These are phyloP conservation scores for Merluccius polli DNA, from an alignment of 2,797 vertebrate genomes.

Conservation along the genomic window DNA sequence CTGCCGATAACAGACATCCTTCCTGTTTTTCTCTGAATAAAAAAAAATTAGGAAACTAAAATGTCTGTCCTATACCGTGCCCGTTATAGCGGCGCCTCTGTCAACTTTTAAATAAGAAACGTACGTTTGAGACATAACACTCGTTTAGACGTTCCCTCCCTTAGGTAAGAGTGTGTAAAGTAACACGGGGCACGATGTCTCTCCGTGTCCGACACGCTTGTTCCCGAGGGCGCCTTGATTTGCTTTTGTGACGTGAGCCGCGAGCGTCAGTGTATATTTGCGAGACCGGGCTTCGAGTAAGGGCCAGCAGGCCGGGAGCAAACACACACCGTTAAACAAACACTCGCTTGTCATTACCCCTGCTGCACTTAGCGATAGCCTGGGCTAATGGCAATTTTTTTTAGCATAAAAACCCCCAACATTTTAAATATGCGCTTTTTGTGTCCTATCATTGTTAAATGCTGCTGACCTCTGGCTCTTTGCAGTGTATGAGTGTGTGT, in stretches of 20 bases:
- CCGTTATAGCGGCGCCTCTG: too few species aligned
- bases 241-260: too few species aligned
- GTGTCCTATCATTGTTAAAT: background rate
- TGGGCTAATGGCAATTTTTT: background rate
- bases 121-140: too few species aligned
- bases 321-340: background rate
- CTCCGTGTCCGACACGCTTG: too few species aligned
- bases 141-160: too few species aligned
- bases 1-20: too few species aligned
- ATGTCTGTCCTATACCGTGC: too few species aligned
- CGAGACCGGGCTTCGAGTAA: background rate
- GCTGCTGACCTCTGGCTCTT: background rate
- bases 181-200: too few species aligned
- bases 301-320: background rate
- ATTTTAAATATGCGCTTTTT: background rate
- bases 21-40: background rate
- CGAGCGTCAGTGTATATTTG: too few species aligned
- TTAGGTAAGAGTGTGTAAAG: too few species aligned
- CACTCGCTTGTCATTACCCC: background rate
- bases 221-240: too few species aligned
- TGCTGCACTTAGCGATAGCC: background rate
- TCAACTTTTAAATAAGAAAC: too few species aligned
- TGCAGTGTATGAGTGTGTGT: background rate
- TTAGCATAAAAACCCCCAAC: background rate
- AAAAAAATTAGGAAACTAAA: background rate